Conservation (phyloP, 2,113 vertebrate species). For the Sprattus sprattus region DNA sequence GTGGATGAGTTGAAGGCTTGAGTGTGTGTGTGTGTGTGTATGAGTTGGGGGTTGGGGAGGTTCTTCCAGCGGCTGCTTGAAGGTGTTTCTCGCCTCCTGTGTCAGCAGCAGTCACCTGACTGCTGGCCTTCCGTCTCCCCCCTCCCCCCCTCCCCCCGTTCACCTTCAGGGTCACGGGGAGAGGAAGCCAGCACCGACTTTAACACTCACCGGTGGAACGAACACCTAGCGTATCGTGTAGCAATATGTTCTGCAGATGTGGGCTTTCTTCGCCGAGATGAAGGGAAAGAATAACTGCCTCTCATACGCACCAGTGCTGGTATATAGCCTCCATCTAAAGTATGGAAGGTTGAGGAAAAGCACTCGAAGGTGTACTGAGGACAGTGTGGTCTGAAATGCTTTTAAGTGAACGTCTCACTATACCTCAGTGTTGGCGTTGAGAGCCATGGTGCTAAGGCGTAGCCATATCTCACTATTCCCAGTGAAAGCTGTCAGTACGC, state of each 20-base stretch:
- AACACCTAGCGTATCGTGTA: constrained; percentile 16
- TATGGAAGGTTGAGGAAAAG: not conserved
- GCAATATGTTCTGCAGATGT: constrained; percentile 15
- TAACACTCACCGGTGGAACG: not conserved
- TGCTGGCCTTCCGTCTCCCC: no score
- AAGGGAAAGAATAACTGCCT: not conserved
- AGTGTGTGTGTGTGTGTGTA: not conserved
- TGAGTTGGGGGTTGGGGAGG: not conserved
- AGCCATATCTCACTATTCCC: not conserved
- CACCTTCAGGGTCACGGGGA: not conserved
- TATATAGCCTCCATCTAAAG: not conserved
- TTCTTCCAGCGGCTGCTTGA: not conserved
- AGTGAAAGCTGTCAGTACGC: constrained; percentile 5
- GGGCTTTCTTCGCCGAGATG: not conserved
- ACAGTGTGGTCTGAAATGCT: not conserved
- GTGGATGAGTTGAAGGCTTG: not conserved
- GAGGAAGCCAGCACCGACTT: not conserved
- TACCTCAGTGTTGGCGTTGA: not conserved
- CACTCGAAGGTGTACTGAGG: not conserved
- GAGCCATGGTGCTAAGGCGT: not conserved
- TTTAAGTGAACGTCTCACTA: not conserved
- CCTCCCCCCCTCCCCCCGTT: not conserved
- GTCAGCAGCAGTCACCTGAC: not conserved
- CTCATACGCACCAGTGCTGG: not conserved
- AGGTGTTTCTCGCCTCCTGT: not conserved